phyloP scores from a whole-genome alignment of 2,888 invertebrate species.

The Vesta saturnalis region DNA sequence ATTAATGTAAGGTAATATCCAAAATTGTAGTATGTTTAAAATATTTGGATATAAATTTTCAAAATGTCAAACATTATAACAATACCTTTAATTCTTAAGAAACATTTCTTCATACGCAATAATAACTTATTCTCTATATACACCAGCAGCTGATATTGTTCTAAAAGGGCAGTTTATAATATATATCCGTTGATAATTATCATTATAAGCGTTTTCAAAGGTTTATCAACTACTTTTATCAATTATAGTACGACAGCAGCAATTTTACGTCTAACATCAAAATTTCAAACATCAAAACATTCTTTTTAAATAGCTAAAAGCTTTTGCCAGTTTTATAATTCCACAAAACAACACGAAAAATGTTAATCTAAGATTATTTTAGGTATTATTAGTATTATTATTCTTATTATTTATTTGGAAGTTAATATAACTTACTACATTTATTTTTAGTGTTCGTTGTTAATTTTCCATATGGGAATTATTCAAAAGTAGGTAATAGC shows the following conservation, averaged over 20 bases:
- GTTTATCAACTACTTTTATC: conserved; percentile 32
- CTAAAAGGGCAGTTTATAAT: conserved; percentile 48
- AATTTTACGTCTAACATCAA: conserved; percentile 36
- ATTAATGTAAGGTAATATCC: conserved; percentile 23
- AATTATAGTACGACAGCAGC: conserved; percentile 39
- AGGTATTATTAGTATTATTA: conserved; percentile 14
- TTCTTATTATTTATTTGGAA: conserved; percentile 11
- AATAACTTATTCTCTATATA: conserved; percentile 44
- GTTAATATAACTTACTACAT: conserved; percentile 19
- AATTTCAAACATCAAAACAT: conserved; percentile 34
- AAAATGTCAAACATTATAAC: conserved; percentile 23
- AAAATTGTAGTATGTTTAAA: conserved; percentile 30
- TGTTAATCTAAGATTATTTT: neutral
- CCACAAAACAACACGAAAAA: neutral
- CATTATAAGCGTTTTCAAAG: conserved; percentile 34
- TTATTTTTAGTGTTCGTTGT: conserved; percentile 22
- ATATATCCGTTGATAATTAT: conserved; percentile 27
- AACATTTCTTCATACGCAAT: conserved; percentile 31
- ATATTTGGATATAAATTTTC: conserved; percentile 31
- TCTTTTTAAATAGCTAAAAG: neutral
- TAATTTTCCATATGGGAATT: neutral
- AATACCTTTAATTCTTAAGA: conserved; percentile 30
- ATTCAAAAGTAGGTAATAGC: conserved; percentile 12
- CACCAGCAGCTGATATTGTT: conserved; percentile 47
- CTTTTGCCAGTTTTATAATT: neutral